Conservation (phyloP, 2,888 invertebrate species). For the Morpho deidamia region DNA sequence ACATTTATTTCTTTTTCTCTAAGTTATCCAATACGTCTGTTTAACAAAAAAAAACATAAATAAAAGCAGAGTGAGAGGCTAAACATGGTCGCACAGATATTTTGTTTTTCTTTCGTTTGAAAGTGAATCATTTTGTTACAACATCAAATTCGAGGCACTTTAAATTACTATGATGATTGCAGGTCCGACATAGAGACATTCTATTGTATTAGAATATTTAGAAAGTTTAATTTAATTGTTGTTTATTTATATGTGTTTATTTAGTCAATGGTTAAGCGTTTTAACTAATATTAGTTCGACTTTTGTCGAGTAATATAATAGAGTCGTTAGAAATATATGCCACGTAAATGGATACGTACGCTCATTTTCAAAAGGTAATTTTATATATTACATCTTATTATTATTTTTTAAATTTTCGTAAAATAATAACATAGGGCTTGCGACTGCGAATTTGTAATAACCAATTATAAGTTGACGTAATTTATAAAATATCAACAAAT, state of each 20-base stretch:
- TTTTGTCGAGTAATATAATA: too few species aligned
- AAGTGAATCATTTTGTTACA: constrained; percentile 35
- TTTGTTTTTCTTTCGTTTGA: constrained; percentile 30
- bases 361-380: too few species aligned
- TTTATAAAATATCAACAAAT: background rate
- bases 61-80: constrained; percentile 34
- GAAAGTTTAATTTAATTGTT: constrained; percentile 19
- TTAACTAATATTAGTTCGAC: too few species aligned
- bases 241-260: background rate
- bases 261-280: too few species aligned
- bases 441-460: too few species aligned
- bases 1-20: constrained; percentile 10
- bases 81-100: constrained; percentile 21
- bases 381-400: too few species aligned
- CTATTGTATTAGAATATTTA: constrained; percentile 20
- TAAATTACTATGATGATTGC: constrained; percentile 21
- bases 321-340: too few species aligned
- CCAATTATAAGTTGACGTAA: too few species aligned
- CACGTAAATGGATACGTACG: too few species aligned
- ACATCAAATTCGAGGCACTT: constrained; percentile 24
- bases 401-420: too few species aligned
- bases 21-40: constrained; percentile 11
- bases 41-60: constrained; percentile 6
- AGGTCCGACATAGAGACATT: constrained; percentile 22
- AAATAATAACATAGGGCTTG: too few species aligned